Evolutionary conservation across 2,113 vertebrate genomes (phyloP).

Genomic region (Sitta europaea): DNA sequence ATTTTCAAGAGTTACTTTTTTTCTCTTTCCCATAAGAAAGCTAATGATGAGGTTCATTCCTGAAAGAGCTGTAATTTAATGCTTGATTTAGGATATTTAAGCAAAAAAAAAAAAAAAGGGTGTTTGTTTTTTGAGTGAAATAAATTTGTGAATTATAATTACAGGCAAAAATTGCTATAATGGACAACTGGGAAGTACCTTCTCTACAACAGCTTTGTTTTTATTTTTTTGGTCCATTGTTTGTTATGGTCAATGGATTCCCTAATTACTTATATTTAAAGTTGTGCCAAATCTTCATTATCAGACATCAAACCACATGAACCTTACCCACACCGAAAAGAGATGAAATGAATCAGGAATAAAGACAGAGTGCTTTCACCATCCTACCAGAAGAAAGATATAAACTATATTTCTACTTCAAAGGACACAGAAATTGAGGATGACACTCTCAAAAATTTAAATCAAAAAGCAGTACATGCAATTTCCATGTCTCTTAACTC

Average conservation of each 20-base stretch:
- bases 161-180: not conserved
- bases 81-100: constrained; percentile 37
- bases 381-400: not conserved
- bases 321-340: not conserved
- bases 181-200: not conserved
- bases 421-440: not conserved
- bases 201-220: not conserved
- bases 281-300: constrained; percentile 7
- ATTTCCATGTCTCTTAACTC: not conserved
- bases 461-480: not conserved
- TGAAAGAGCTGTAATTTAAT: constrained; percentile 38
- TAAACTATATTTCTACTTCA: not conserved
- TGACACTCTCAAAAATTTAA: rapidly evolving
- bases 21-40: not conserved
- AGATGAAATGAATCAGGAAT: not conserved
- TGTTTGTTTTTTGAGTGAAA: not conserved
- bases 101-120: not conserved
- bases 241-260: constrained; percentile 28
- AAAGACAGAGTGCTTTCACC: not conserved
- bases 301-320: not conserved
- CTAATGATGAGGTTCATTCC: not conserved
- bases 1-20: not conserved
- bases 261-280: constrained; percentile 37
- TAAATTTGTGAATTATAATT: constrained; percentile 19
- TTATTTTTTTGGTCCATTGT: constrained; percentile 3